Evolutionary conservation across 37 sponge, comb jelly and placozoan species (phyloP).

Genomic region (Eunapius fragilis): DNA sequence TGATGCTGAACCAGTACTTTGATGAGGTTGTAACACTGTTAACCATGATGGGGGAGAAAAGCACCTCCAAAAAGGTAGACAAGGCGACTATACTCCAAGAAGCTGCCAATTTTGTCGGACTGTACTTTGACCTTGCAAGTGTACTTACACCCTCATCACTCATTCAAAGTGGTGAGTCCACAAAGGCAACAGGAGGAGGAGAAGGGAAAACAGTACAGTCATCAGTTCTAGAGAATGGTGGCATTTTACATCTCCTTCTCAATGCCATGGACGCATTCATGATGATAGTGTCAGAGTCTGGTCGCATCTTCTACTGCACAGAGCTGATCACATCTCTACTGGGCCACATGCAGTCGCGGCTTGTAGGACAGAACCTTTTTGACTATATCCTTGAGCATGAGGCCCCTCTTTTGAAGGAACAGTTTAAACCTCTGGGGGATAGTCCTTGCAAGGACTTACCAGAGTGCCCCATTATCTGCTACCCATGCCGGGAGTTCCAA

Average conservation of each 20-base stretch:
- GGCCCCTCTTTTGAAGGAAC: background rate
- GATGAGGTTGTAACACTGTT: constrained; percentile 64
- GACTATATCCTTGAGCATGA: constrained; percentile 44
- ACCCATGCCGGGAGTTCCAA: constrained; percentile 9
- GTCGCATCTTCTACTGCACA: constrained; percentile 59
- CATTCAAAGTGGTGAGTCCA: background rate
- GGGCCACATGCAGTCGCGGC: constrained; percentile 41
- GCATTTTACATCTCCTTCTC: constrained; percentile 27
- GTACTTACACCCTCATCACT: constrained; percentile 40
- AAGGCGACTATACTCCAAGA: constrained; percentile 56
- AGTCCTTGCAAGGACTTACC: background rate
- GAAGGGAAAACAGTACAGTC: background rate
- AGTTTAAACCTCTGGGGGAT: constrained; percentile 1
- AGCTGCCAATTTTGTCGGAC: constrained; percentile 31
- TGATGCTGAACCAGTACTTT: constrained; percentile 65
- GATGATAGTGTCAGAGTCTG: constrained; percentile 53
- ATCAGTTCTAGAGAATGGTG: background rate
- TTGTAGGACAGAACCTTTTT: constrained; percentile 56
- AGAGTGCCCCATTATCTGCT: constrained; percentile 10
- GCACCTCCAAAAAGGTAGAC: constrained; percentile 60
- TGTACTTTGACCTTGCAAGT: constrained; percentile 45
- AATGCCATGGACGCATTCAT: constrained; percentile 48
- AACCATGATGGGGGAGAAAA: constrained; percentile 45
- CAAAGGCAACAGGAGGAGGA: too few relatives aligned
- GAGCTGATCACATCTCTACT: constrained; percentile 45